Evolutionary conservation across 2,113 vertebrate species (phyloP), one percentile per base, ranked within the genome.

Genomic region (Aleadryas rufinucha): DNA sequence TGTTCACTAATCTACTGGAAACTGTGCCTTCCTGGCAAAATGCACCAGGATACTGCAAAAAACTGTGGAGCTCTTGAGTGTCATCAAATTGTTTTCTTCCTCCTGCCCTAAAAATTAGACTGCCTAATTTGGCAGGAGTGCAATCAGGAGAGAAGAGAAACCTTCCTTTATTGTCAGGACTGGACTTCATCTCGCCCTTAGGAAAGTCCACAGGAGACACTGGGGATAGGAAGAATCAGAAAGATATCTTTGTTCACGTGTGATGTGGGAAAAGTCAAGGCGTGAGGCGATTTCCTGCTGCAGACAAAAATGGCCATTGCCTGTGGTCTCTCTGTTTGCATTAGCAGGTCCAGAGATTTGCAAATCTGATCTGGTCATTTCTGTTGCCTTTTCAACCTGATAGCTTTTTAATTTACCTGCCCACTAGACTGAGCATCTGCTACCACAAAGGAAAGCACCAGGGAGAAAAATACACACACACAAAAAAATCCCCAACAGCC

Each of bases 251-350:
- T 61, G 4, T 28, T 59, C 4, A 1, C 22, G 6, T 45, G 33
- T 56, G 24, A 47, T 37, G 17, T 27, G 37, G 27, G 30, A 18
- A 75, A 50, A 77, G 37, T 10, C 18, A 54, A 76, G 21, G 37
- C 31, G 53, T 0, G 0, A 6, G 7, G 18, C 45, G 9, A 18
- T 53, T 91, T 85, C 49, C 31, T 69, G 42, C 9, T 2, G 1
- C 59, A 74, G 45, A 42, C 10, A 69, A 7, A 22, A 65, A 54
- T 20, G 16, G 5, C 7, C 76, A 6, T 47, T 61, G 24, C 19
- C n/a, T 69, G 3, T 72, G 59, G 2, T 7, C 16, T 44, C 57
- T 89, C 50, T 66, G 13, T 68, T 79, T 64, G 16, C 65, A 27
- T 65, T 65, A 39, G 52, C 27, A 47, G 30, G 10, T 49, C 33